Percentiles rank a stretch among this genome's conserved stretches.
Conservation (phyloP, 2,113 vertebrate species). For the Varanus komodoensis region DNA sequence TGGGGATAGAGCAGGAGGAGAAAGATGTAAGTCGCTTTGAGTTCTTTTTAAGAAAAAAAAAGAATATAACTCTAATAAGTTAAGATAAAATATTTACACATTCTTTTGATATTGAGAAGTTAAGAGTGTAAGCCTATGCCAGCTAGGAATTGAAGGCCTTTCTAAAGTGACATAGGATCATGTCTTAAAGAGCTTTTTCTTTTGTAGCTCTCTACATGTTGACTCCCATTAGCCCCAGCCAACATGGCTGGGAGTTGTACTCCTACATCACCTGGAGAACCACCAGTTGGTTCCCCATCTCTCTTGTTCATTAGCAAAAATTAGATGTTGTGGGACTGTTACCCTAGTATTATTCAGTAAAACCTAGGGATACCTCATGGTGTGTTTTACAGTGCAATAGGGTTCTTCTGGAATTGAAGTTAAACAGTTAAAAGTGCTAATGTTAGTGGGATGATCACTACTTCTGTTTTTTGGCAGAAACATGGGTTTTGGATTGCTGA, state of each 20-base stretch:
- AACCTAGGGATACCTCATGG: not conserved
- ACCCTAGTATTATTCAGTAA: not conserved
- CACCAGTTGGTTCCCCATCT: not conserved
- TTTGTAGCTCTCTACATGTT: not conserved
- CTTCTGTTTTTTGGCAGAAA: not conserved
- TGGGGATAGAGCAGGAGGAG: too few relatives aligned
- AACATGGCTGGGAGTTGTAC: not conserved
- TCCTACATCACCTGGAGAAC: not conserved
- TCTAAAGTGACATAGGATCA: too few relatives aligned
- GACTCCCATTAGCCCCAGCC: not conserved
- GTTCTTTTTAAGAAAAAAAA: too few relatives aligned
- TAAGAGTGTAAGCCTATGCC: too few relatives aligned
- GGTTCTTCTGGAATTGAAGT: not conserved
- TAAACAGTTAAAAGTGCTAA: not conserved
- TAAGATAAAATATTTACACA: not conserved
- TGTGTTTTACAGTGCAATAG: not conserved
- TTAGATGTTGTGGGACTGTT: not conserved
- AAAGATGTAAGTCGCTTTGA: too few relatives aligned
- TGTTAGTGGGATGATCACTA: not conserved
- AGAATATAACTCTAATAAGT: too few relatives aligned
- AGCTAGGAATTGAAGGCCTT: too few relatives aligned
- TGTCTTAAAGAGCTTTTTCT: not conserved
- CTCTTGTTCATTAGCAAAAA: not conserved
- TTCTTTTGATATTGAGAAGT: not conserved
- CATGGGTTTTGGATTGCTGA: not conserved